These are phyloP conservation scores for Psilopsiagon aurifrons DNA, from an alignment of 2,113 vertebrate species.

Conservation along the genomic window DNA sequence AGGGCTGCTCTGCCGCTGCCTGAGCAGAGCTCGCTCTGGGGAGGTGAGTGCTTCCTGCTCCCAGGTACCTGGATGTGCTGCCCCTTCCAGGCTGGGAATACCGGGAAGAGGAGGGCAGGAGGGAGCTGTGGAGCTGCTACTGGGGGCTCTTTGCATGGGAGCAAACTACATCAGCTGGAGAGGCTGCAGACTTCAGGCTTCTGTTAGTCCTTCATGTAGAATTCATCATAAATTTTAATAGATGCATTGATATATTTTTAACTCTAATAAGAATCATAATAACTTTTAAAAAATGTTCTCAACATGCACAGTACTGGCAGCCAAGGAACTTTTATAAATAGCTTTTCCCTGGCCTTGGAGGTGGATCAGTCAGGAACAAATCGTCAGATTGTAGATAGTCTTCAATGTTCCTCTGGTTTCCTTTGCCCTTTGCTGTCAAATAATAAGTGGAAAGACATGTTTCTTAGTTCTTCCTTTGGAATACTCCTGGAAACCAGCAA, in stretches of 20 bases:
- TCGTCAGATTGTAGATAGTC: background rate
- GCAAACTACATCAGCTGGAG: background rate
- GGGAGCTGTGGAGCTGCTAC: background rate
- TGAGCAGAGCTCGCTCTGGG: background rate
- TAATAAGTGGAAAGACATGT: background rate
- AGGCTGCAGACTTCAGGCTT: background rate
- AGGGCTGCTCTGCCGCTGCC: too few species aligned
- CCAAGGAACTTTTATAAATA: background rate
- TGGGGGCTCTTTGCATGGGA: background rate
- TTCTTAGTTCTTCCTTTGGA: background rate
- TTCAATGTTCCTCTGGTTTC: background rate
- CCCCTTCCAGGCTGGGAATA: background rate
- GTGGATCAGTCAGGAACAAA: constrained; percentile 20
- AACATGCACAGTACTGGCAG: background rate
- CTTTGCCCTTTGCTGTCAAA: background rate
- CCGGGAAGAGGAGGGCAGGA: background rate
- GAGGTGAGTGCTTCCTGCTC: background rate
- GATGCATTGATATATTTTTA: background rate
- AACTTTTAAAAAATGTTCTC: background rate
- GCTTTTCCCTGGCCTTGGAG: background rate
- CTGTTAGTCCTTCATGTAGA: background rate
- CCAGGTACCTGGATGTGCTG: background rate
- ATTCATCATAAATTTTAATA: background rate
- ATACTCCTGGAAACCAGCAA: background rate
- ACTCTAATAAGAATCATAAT: background rate